Conservation (phyloP, 2,888 invertebrate genomes). For the Julus scanicus region DNA sequence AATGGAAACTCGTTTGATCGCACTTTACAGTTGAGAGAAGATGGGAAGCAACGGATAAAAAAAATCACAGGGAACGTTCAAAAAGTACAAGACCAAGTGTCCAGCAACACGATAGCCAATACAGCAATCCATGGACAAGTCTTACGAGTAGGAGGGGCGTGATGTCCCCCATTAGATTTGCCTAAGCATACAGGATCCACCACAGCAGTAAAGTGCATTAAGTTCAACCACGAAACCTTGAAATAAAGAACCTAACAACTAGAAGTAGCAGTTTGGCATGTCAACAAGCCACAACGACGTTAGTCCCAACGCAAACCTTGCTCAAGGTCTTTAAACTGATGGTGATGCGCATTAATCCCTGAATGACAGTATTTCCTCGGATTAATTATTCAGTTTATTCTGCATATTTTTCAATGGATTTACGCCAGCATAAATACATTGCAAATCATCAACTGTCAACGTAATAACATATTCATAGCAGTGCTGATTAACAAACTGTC, state of each 20-base stretch:
- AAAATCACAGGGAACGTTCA: not conserved
- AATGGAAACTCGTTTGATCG: conserved; percentile 42
- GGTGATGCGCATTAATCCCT: not conserved
- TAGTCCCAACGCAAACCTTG: not conserved
- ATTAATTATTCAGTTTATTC: not conserved
- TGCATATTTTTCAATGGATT: not conserved
- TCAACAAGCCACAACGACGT: not conserved
- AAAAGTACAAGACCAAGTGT: not conserved
- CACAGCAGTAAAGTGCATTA: too few relatives aligned
- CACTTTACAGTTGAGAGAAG: conserved; percentile 30
- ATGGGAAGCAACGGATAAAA: not conserved
- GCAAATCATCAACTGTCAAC: not conserved
- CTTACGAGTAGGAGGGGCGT: too few relatives aligned
- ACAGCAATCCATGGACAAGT: too few relatives aligned
- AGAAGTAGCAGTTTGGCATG: too few relatives aligned
- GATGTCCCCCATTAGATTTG: too few relatives aligned
- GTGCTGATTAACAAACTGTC: too few relatives aligned
- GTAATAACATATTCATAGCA: not conserved
- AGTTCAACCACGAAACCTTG: too few relatives aligned
- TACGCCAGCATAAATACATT: not conserved
- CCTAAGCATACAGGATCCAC: too few relatives aligned
- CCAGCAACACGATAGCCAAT: too few relatives aligned
- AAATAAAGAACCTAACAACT: too few relatives aligned
- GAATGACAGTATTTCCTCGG: not conserved
- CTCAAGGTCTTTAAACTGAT: not conserved